phyloP scores from a whole-genome alignment of 1,140 invertebrate species.

The Pseudomyrmex gracilis region DNA sequence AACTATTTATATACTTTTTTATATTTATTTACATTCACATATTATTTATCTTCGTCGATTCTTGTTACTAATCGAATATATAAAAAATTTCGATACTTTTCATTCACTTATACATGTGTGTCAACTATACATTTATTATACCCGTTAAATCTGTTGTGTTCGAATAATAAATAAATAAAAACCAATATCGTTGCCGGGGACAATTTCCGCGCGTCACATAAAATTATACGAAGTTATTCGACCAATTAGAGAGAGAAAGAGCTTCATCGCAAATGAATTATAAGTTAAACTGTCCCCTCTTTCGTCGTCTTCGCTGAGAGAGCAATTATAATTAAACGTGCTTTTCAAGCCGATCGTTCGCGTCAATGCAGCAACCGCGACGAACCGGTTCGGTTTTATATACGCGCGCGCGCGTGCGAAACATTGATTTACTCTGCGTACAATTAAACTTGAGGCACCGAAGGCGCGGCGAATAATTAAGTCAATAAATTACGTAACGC shows the following conservation, averaged over 20 bases:
- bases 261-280: neutral
- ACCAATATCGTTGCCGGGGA: neutral
- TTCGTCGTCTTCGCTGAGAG: too few relatives aligned
- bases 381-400: constrained; percentile 1
- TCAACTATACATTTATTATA: neutral
- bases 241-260: neutral
- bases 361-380: neutral
- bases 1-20: too few relatives aligned
- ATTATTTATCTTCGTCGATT: neutral
- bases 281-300: neutral
- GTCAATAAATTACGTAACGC: constrained; percentile 58
- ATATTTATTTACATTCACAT: neutral
- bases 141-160: neutral
- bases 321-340: neutral
- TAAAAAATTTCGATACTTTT: constrained; percentile 15
- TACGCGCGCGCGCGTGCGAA: neutral
- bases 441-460: constrained; percentile 50
- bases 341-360: neutral
- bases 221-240: neutral
- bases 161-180: neutral
- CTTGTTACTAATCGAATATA: too few relatives aligned
- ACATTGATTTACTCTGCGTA: constrained; percentile 40
- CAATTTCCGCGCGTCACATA: neutral
- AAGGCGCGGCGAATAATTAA: constrained; percentile 57
- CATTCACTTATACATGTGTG: neutral